A percentile compares a stretch with the other conserved stretches of the same genome.
Evolutionary conservation across 2,797 vertebrate genomes (phyloP).

Genomic region (Artibeus lituratus): DNA sequence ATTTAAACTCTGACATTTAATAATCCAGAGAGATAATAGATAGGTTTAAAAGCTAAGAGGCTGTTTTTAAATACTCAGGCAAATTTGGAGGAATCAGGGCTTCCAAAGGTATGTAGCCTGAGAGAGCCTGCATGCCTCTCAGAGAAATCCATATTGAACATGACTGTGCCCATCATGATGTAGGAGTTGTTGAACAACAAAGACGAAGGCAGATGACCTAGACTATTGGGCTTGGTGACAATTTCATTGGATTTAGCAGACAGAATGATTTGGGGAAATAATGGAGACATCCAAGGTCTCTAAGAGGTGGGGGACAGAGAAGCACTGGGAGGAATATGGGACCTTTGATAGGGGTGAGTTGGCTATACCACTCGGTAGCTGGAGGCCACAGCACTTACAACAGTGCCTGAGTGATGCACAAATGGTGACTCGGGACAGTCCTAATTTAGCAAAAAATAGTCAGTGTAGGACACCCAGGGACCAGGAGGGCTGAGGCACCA

Average conservation of each 20-base stretch:
- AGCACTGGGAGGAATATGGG: background rate
- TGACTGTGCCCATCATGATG: background rate
- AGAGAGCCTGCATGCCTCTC: background rate
- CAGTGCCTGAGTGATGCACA: background rate
- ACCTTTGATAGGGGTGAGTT: background rate
- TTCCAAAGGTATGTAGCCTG: background rate
- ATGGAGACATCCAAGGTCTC: background rate
- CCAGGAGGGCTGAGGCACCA: background rate
- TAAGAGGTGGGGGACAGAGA: background rate
- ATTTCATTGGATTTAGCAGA: background rate
- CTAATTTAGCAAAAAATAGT: background rate
- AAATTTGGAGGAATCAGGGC: background rate
- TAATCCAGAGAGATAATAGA: background rate
- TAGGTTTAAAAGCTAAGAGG: background rate
- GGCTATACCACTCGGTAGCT: background rate
- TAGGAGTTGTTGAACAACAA: background rate
- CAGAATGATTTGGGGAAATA: background rate
- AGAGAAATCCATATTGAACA: background rate
- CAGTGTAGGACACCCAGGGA: background rate
- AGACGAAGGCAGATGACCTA: background rate
- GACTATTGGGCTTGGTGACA: background rate
- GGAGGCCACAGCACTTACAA: background rate
- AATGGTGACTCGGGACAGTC: background rate
- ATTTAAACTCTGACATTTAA: background rate
- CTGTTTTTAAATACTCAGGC: background rate